phyloP scores from a whole-genome alignment of 1,140 invertebrate species.

The Brachionus angularis region DNA sequence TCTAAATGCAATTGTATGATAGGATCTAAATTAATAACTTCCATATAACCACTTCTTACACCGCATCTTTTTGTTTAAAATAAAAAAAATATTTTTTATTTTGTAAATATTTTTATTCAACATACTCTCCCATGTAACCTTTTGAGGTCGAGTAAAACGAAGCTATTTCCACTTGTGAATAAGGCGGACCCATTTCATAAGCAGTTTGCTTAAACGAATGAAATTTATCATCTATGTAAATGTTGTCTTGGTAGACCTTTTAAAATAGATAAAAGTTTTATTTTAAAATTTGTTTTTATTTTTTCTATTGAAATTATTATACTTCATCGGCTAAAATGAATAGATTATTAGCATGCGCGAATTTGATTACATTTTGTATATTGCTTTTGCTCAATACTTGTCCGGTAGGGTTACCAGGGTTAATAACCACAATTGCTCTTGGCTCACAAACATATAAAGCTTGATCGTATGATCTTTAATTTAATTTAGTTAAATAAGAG shows the following conservation, averaged over 20 bases:
- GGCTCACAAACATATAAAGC: constrained; percentile 68
- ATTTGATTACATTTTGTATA: constrained; percentile 85
- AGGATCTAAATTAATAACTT: constrained; percentile 80
- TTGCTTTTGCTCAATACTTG: constrained; percentile 81
- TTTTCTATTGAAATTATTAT: no score
- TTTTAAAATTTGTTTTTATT: no score
- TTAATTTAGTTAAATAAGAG: no score
- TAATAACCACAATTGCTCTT: constrained; percentile 86
- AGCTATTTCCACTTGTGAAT: constrained; percentile 75
- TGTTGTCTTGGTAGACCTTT: constrained; percentile 91
- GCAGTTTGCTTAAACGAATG: constrained; percentile 90
- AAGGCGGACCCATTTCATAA: constrained; percentile 80
- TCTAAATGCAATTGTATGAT: constrained; percentile 72
- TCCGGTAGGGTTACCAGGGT: constrained; percentile 95
- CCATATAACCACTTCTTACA: constrained; percentile 65
- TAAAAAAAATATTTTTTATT: no score
- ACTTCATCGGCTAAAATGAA: constrained; percentile 93
- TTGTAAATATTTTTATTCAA: no score
- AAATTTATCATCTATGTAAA: constrained; percentile 82
- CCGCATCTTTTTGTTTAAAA: no score
- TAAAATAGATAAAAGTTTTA: no score
- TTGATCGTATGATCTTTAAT: constrained; percentile 70
- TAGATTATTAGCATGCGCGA: constrained; percentile 78
- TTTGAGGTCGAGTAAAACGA: constrained; percentile 95
- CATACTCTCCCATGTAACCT: constrained; percentile 71